These are phyloP conservation scores for Trachelus troglodyta DNA, from an alignment of 2,888 invertebrate genomes.

Conservation along the genomic window DNA sequence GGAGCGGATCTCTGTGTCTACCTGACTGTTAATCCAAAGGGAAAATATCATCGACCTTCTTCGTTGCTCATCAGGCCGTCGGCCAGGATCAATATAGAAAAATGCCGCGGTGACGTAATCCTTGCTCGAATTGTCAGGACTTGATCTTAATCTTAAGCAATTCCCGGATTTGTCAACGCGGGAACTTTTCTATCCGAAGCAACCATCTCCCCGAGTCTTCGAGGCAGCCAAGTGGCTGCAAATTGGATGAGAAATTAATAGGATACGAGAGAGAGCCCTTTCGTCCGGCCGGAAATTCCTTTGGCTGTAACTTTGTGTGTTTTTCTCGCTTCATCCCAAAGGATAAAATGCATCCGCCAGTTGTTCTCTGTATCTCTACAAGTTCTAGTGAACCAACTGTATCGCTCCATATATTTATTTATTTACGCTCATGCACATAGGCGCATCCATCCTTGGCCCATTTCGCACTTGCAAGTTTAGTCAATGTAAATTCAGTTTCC, in stretches of 20 bases:
- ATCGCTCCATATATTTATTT: too few species aligned
- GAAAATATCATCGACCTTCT: too few species aligned
- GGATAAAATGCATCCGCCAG: not conserved
- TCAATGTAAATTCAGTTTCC: not conserved
- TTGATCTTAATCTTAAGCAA: conserved; percentile 48
- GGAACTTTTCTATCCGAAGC: conserved; percentile 24
- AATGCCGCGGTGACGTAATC: conserved; percentile 8
- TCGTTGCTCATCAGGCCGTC: too few species aligned
- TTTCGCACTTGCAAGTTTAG: conserved; percentile 19
- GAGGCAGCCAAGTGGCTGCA: conserved; percentile 21
- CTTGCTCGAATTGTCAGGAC: conserved; percentile 36
- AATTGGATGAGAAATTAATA: conserved; percentile 44
- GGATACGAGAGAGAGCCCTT: conserved; percentile 20
- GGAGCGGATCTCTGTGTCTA: too few species aligned
- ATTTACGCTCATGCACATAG: too few species aligned
- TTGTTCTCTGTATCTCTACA: conserved; percentile 1
- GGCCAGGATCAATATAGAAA: too few species aligned
- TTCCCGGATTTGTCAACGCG: conserved; percentile 30
- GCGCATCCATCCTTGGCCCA: not conserved
- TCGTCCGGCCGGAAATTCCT: conserved; percentile 12
- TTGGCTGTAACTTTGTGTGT: not conserved
- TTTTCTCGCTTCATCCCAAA: conserved; percentile 11
- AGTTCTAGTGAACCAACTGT: not conserved
- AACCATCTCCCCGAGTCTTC: conserved; percentile 16
- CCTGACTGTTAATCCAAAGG: too few species aligned